A percentile compares a stretch with the other conserved stretches of the same genome.
Conservation (phyloP, 1,140 invertebrate genomes). For the Brachionus manjavacas region DNA sequence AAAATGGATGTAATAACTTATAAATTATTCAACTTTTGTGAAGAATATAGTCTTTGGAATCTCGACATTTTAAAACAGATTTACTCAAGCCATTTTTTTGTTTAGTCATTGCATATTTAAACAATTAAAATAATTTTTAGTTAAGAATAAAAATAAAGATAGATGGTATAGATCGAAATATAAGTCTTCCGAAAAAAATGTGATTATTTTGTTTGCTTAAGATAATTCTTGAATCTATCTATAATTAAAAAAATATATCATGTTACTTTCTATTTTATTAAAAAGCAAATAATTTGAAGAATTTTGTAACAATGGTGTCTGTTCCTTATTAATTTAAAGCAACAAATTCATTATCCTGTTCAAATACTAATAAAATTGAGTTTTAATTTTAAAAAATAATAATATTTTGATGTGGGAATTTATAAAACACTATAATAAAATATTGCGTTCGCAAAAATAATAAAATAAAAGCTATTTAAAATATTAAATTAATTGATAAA, state of each 20-base stretch:
- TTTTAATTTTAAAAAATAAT: neutral
- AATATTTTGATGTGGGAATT: neutral
- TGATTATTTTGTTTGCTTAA: neutral
- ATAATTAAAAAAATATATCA: neutral
- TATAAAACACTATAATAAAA: neutral
- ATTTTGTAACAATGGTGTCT: neutral
- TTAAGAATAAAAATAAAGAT: neutral
- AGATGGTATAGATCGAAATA: neutral
- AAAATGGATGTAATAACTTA: neutral
- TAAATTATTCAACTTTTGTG: neutral
- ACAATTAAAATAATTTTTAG: neutral
- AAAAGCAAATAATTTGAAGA: neutral
- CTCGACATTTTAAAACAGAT: neutral
- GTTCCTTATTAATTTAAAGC: neutral
- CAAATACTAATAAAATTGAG: neutral
- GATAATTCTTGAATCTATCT: neutral
- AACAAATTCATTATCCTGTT: neutral
- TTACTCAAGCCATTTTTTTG: neutral
- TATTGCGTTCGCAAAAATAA: neutral
- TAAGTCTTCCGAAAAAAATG: neutral
- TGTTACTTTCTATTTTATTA: neutral
- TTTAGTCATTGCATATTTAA: neutral
- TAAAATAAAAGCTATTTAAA: neutral
- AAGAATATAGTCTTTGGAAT: neutral
- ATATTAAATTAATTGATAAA: neutral